These are phyloP conservation scores for Corythucha ciliata DNA, from an alignment of 2,888 invertebrate genomes.

Conservation along the genomic window DNA sequence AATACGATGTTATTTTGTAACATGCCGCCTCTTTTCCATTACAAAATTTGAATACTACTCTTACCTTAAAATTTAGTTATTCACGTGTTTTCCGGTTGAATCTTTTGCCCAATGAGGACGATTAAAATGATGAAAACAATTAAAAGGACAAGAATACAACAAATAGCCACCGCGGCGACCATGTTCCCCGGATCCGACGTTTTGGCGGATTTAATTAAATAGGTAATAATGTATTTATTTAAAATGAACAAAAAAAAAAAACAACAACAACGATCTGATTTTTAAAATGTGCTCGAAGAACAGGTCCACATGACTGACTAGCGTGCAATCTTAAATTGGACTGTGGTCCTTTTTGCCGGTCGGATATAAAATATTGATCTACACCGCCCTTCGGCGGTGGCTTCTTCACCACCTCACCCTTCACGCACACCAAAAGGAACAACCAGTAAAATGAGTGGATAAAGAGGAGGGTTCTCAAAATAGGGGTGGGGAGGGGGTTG, in stretches of 20 bases:
- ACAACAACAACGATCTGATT: neutral
- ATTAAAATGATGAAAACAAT: constrained; percentile 74
- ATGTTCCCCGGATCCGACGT: constrained; percentile 44
- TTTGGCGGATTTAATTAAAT: constrained; percentile 1
- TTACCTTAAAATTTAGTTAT: constrained; percentile 20
- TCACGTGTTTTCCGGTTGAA: constrained; percentile 39
- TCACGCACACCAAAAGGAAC: too few relatives aligned
- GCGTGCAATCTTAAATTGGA: neutral
- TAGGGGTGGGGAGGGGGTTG: constrained; percentile 13
- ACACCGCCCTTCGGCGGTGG: constrained; percentile 10
- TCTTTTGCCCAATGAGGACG: constrained; percentile 69
- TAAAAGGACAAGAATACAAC: constrained; percentile 69
- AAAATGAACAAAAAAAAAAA: neutral
- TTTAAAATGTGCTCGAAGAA: neutral
- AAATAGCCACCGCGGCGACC: constrained; percentile 75
- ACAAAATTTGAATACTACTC: neutral
- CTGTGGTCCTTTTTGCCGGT: constrained; percentile 15
- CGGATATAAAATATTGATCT: constrained; percentile 29
- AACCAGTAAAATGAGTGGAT: neutral
- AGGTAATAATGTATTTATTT: too few relatives aligned
- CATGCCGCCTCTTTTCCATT: too few relatives aligned
- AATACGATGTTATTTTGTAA: too few relatives aligned
- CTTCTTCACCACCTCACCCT: too few relatives aligned
- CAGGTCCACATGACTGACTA: neutral
- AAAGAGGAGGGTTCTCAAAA: neutral